A percentile compares a stretch with the other conserved stretches of the same genome.
These are phyloP conservation scores for Thunnus albacares DNA, from an alignment of 2,797 vertebrate genomes.

Conservation along the genomic window DNA sequence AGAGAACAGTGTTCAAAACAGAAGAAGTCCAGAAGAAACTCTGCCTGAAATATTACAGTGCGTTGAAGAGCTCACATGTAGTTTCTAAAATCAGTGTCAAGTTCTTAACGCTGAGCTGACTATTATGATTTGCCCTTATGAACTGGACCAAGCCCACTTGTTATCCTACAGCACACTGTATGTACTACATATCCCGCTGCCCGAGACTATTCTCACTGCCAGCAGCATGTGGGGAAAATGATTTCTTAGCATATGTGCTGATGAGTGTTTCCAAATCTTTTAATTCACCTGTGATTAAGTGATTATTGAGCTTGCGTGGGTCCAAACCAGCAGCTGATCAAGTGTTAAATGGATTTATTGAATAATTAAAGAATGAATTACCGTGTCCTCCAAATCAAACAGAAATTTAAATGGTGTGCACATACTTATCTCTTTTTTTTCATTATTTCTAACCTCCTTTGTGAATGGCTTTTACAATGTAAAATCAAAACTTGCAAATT, in stretches of 20 bases:
- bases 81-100: conserved; percentile 45
- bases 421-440: conserved; percentile 4
- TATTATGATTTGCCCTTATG: conserved; percentile 46
- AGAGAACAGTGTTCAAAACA: conserved; percentile 65
- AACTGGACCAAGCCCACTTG: conserved; percentile 45
- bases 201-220: conserved; percentile 17
- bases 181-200: conserved; percentile 22
- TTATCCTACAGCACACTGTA: conserved; percentile 28
- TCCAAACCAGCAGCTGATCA: conserved; percentile 46
- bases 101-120: conserved; percentile 36
- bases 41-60: conserved; percentile 40
- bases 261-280: conserved; percentile 47
- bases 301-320: conserved; percentile 51
- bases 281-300: conserved; percentile 57
- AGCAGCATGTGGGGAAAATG: conserved; percentile 21
- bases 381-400: conserved; percentile 24
- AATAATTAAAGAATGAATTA: conserved; percentile 41
- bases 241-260: conserved; percentile 30
- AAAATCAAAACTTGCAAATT: conserved; percentile 51
- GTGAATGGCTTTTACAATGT: conserved; percentile 22
- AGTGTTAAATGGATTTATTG: conserved; percentile 55
- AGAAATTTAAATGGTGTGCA: conserved; percentile 18
- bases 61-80: conserved; percentile 39
- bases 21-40: conserved; percentile 51
- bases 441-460: conserved; percentile 32